Percentiles rank a stretch among this genome's conserved stretches.
Evolutionary conservation across 2,888 invertebrate species (phyloP).

Genomic region (Nysson spinosus): DNA sequence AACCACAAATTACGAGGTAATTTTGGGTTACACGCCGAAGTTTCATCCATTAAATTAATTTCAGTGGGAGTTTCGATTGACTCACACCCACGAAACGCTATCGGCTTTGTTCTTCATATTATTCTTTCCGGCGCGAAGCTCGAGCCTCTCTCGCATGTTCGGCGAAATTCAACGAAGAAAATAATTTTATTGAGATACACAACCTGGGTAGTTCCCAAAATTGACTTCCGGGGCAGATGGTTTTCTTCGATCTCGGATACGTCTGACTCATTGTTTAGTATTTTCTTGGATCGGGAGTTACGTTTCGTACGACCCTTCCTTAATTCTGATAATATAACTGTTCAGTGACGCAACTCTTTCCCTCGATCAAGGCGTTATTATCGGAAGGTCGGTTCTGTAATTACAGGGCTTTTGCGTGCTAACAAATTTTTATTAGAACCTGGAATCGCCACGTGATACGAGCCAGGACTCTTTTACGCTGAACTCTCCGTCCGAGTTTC

Average conservation of each 20-base stretch:
- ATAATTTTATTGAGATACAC: neutral
- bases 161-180: neutral
- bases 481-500: constrained; percentile 28
- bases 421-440: constrained; percentile 61
- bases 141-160: neutral
- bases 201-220: neutral
- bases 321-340: constrained; percentile 44
- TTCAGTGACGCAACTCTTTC: constrained; percentile 28
- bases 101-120: neutral
- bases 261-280: constrained; percentile 25
- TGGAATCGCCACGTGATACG: constrained; percentile 39
- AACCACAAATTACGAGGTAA: constrained; percentile 34
- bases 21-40: constrained; percentile 21
- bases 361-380: constrained; percentile 22
- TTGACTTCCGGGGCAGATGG: constrained; percentile 57
- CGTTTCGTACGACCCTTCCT: constrained; percentile 25
- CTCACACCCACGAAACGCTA: constrained; percentile 1
- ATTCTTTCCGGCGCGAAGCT: neutral
- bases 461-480: constrained; percentile 1
- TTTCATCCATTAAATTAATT: constrained; percentile 29
- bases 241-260: constrained; percentile 28
- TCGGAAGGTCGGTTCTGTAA: constrained; percentile 44
- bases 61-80: constrained; percentile 17
- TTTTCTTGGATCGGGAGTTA: constrained; percentile 14
- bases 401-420: constrained; percentile 61